Percentiles rank a stretch among this genome's conserved stretches.
Conservation (phyloP, 2,797 vertebrate genomes). For the Coreius guichenoti region DNA sequence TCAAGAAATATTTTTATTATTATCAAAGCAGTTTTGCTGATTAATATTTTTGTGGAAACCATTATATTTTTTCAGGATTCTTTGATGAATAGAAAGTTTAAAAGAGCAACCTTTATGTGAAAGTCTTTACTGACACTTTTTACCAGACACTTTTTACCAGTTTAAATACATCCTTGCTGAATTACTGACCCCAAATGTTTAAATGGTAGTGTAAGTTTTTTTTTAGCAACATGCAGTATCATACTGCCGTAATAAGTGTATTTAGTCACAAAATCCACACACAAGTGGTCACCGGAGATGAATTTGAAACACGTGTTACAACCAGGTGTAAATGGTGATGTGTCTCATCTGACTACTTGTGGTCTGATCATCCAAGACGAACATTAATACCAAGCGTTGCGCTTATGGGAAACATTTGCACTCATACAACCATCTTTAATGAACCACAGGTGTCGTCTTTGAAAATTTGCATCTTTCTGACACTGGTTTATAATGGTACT, state of each 20-base stretch:
- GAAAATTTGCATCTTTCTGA: neutral
- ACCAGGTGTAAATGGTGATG: slow-evolving; percentile 3
- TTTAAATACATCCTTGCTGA: neutral
- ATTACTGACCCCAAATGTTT: neutral
- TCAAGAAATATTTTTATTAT: neutral
- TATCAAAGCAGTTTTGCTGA: neutral
- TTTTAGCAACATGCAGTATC: neutral
- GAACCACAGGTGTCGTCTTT: slow-evolving; percentile 19
- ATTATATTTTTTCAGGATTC: neutral
- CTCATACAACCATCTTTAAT: slow-evolving; percentile 29
- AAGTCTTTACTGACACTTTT: neutral
- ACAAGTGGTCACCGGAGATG: neutral
- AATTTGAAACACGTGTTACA: neutral
- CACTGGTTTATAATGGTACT: neutral
- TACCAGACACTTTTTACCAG: neutral
- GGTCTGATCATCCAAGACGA: neutral
- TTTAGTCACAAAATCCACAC: neutral
- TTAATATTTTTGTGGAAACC: neutral
- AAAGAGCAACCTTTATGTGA: neutral
- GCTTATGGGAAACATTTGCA: slow-evolving; percentile 4
- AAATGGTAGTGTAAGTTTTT: neutral
- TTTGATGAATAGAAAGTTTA: neutral
- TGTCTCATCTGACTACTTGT: slow-evolving; percentile 1
- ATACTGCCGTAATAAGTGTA: neutral
- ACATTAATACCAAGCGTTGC: neutral